A percentile compares a stretch with the other conserved stretches of the same genome.
Conservation (phyloP, 2,888 invertebrate genomes). For the Petrolisthes manimaculis region DNA sequence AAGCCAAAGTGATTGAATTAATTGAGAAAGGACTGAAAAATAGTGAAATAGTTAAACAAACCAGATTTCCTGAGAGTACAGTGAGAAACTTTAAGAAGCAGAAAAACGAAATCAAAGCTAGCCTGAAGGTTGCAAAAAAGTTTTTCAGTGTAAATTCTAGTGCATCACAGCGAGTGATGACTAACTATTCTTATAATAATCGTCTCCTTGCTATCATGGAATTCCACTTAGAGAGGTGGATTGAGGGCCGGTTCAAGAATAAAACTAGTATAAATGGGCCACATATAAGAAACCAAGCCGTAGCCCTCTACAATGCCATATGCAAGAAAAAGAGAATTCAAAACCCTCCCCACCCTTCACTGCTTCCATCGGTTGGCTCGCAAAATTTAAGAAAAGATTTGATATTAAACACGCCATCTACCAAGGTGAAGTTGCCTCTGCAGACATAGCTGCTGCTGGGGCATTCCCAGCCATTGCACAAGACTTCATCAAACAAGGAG, state of each 20-base stretch:
- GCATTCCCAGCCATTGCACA: neutral
- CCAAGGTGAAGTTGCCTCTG: neutral
- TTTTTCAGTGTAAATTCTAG: too few relatives aligned
- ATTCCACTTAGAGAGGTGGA: too few relatives aligned
- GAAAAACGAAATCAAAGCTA: too few relatives aligned
- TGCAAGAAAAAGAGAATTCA: neutral
- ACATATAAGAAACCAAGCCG: neutral
- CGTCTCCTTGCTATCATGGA: too few relatives aligned
- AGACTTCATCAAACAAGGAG: neutral
- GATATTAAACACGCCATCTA: neutral
- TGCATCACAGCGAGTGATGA: too few relatives aligned
- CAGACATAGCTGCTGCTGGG: neutral
- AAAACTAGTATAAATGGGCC: neutral
- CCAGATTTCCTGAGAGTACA: too few relatives aligned
- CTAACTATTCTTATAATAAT: too few relatives aligned
- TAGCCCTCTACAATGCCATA: neutral
- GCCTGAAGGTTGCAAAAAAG: too few relatives aligned
- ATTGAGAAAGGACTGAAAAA: neutral
- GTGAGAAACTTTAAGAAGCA: too few relatives aligned
- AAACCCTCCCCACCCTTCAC: constrained; percentile 12
- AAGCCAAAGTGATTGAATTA: neutral
- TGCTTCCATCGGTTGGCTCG: constrained; percentile 11
- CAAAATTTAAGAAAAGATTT: neutral
- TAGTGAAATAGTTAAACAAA: neutral
- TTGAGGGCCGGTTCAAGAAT: too few relatives aligned